Percentiles rank a stretch among this genome's conserved stretches.
phyloP scores from a whole-genome alignment of 2,797 vertebrate species.

The Anabacerthia variegaticeps region DNA sequence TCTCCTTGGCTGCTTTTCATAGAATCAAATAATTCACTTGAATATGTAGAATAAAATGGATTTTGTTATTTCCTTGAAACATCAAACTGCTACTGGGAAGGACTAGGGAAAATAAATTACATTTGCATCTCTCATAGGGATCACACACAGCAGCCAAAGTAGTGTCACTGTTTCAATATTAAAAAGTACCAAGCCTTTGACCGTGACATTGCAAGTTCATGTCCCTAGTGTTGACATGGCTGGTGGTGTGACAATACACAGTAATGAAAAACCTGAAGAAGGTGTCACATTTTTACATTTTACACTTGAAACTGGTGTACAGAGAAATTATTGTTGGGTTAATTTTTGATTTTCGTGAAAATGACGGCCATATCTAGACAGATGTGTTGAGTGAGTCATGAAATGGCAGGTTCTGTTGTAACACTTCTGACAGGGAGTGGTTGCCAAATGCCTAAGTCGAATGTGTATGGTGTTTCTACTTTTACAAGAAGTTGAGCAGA shows the following conservation, averaged over 20 bases:
- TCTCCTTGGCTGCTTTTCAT: background rate
- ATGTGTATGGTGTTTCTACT: background rate
- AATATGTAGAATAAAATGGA: background rate
- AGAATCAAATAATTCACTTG: background rate
- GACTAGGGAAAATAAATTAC: background rate
- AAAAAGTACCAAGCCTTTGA: background rate
- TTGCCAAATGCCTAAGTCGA: background rate
- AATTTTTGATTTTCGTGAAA: conserved; percentile 6
- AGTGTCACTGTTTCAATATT: background rate
- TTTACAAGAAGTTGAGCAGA: background rate
- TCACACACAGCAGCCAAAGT: background rate
- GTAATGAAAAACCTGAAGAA: background rate
- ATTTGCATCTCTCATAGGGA: background rate
- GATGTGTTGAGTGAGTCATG: background rate
- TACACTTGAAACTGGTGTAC: background rate
- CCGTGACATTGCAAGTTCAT: background rate
- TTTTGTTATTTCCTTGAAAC: background rate
- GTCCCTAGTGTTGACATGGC: background rate
- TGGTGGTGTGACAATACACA: background rate
- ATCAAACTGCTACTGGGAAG: background rate
- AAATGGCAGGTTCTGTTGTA: background rate
- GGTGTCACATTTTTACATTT: background rate
- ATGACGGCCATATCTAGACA: background rate
- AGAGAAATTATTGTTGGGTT: background rate
- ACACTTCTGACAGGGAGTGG: background rate